Base-by-base conservation (phyloP, 30 jellyfish, hydroid and myxozoan species). In the Phacellophora camtschatica region DNA sequence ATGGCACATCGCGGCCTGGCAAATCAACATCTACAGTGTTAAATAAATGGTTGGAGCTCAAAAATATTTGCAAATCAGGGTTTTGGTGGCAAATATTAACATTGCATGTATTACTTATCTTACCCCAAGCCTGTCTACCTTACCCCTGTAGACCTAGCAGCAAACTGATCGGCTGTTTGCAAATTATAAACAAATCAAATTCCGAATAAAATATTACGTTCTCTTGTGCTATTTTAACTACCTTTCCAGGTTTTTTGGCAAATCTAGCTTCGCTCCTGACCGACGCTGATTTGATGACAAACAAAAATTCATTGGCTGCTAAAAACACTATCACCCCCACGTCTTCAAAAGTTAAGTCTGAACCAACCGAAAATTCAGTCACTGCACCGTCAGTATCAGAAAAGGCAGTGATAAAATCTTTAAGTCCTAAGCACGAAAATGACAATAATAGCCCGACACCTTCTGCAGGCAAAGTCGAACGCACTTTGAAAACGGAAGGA, bases 251-350 rank as follows among this genome's bases (percentile, higher is more conserved):
- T 5, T 92, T 92, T 74, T 84, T 92, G 9, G 97, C 98, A 30
- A 92, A 86, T 45, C 89, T 92, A 42, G 98, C 98, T 12, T 80
- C 77, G 41, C 56, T 92, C 49, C 84, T 92, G 45, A 92, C 69
- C 50, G 98, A 92, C 42, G 98, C 98, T 22, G 98, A 92, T 39
- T 43, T 46, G 62, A 28, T 92, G 58, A 78, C 98, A 35, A 76
- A 51, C 71, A 70, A 70, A 37, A 58, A 37, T 34, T 32, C 31
- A 16, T 80, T 83, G 18, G 27, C 82, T 10, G 95, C 83, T 24
- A 75, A 78, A 58, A 59, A 88, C 22, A 73, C 96, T 23, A 61
- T 87, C 23, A 42, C 55, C 13, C 82, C 62, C 31, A 41, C 36
- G 20, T 70, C 83, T 5, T 15, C 39, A 8, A 4, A 6, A 1